phyloP scores from a whole-genome alignment of 2,888 invertebrate species.

The Aricia artaxerxes region DNA sequence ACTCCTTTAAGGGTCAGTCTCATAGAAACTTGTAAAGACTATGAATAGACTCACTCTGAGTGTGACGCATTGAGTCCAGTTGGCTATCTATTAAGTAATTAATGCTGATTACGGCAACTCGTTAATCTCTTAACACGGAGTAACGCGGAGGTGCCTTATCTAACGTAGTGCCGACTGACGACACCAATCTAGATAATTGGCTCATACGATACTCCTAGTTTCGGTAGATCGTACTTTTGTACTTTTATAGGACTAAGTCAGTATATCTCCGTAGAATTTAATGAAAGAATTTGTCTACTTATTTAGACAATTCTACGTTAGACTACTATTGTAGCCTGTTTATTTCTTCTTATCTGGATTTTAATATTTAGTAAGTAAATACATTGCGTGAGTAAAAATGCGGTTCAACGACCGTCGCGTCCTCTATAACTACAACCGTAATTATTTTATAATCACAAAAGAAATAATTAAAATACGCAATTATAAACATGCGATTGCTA shows the following conservation, averaged over 20 bases:
- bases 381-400: conserved; percentile 14
- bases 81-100: conserved; percentile 21
- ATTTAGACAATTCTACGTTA: background rate
- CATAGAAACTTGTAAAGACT: background rate
- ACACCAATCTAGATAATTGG: conserved; percentile 22
- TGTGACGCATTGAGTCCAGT: background rate
- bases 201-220: background rate
- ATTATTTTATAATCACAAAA: conserved; percentile 1
- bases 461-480: conserved; percentile 8
- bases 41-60: background rate
- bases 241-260: background rate
- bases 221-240: background rate
- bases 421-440: conserved; percentile 18
- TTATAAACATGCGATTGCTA: conserved; percentile 15
- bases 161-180: background rate
- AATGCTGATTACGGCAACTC: conserved; percentile 17
- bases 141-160: background rate
- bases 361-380: background rate
- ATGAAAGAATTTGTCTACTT: no score
- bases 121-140: conserved; percentile 4
- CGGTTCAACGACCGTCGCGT: background rate
- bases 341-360: background rate
- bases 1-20: background rate
- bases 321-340: no score
- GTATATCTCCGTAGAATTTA: no score